These are phyloP conservation scores for Siphonodentalium dalli DNA, from an alignment of 2,888 invertebrate genomes.

Conservation along the genomic window DNA sequence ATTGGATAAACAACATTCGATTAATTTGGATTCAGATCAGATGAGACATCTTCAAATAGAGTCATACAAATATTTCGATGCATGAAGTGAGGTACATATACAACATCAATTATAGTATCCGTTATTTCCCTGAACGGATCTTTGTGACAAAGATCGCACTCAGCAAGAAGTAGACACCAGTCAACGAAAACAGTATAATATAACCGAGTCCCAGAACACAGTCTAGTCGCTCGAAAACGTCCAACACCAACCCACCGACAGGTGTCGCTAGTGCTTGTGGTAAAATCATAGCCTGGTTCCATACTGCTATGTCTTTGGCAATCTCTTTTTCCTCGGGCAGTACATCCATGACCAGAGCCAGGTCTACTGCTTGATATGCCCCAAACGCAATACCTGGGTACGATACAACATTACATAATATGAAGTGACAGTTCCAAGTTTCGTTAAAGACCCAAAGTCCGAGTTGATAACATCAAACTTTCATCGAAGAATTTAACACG, in stretches of 20 bases:
- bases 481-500: too few species aligned
- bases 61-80: too few species aligned
- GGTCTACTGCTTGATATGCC: constrained; percentile 61
- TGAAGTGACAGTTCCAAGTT: too few species aligned
- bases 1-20: too few species aligned
- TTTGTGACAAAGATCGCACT: constrained; percentile 57
- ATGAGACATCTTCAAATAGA: too few species aligned
- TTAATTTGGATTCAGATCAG: too few species aligned
- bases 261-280: constrained; percentile 64
- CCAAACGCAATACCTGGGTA: constrained; percentile 61
- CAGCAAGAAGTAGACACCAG: constrained; percentile 56
- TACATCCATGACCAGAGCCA: constrained; percentile 63
- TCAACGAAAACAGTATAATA: constrained; percentile 58
- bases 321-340: constrained; percentile 58
- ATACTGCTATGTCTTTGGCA: constrained; percentile 62
- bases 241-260: constrained; percentile 57
- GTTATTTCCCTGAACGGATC: constrained; percentile 46
- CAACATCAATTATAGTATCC: neutral
- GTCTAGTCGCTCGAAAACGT: constrained; percentile 59
- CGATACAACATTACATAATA: too few species aligned
- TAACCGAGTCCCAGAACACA: constrained; percentile 61
- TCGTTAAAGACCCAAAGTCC: too few species aligned
- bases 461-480: too few species aligned
- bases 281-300: constrained; percentile 62
- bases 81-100: neutral